Evolutionary conservation across 2,797 vertebrate species (phyloP), one percentile per base, ranked within the genome.

Genomic region (Lepidocolaptes lacrymiger): DNA sequence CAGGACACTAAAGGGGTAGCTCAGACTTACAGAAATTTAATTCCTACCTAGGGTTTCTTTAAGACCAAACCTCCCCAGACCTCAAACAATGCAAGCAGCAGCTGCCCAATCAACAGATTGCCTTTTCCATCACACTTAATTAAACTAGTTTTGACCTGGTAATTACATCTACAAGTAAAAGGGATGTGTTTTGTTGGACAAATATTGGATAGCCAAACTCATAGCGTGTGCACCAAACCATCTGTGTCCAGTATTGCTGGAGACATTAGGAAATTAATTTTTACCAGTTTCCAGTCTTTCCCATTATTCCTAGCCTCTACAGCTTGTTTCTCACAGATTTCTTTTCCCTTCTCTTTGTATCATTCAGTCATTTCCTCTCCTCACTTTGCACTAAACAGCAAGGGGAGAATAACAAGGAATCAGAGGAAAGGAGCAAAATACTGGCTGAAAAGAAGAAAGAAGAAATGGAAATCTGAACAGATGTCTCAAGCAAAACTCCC

Each of bases 401-500:
- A 49, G 27, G 37, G 26, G 20, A 82, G 34, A 80, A 85, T 52
- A 79, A 59, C 7, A 64, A 58, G n/a, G 39, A 82, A 19, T 46
- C 34, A 78, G 64, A 83, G 46, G 37, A 92, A 85, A 85, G 56
- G 36, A 85, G 55, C 26, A 84, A 92, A 92, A 84, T 37, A 77
- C 7, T 51, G 58, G 14, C 61, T 54, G 41, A 81, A 73, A 91
- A 73, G 15, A 83, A 56, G 39, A 64, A 89, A 88, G 34, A 39
- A 85, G 66, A 84, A 88, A 93, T 20, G 58, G 36, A 93, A 92
- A 81, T 89, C 26, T 63, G 68, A 92, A 75, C 89, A 93, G 91
- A 87, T 88, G 88, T 93, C 73, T 91, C 80, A 83, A 71, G 61
- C 13, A 88, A 77, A 96, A 88, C 61, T 92, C 71, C 73, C 76